Percentiles rank a stretch among this genome's conserved stretches.
phyloP scores from a whole-genome alignment of 2,888 invertebrate species.

The Lasioglossum calceatum region DNA sequence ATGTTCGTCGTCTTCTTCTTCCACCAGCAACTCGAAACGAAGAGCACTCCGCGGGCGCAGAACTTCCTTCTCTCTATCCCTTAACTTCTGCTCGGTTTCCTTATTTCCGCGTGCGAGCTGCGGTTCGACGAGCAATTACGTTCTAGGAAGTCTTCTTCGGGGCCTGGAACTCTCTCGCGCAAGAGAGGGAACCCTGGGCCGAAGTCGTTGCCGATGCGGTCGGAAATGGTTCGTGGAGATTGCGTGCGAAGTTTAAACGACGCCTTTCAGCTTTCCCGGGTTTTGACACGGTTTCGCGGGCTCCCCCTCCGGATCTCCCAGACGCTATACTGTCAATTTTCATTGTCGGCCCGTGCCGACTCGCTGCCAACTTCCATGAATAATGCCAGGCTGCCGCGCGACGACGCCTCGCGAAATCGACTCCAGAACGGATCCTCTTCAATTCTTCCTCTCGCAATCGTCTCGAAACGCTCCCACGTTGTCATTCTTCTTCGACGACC shows the following conservation, averaged over 20 bases:
- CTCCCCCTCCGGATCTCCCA: conserved; percentile 17
- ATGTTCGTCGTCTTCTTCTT: conserved; percentile 40
- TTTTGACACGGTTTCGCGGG: conserved; percentile 24
- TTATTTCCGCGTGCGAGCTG: conserved; percentile 71
- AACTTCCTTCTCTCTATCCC: conserved; percentile 55
- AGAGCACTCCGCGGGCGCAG: conserved; percentile 41
- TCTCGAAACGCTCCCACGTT: neutral
- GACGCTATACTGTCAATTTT: conserved; percentile 13
- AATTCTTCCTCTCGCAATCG: neutral
- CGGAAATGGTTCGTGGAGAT: conserved; percentile 33
- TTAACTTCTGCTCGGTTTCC: conserved; percentile 65
- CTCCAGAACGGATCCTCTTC: neutral
- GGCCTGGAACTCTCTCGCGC: conserved; percentile 47
- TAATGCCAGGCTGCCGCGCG: neutral
- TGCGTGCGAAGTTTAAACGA: conserved; percentile 42
- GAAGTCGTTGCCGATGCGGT: conserved; percentile 51
- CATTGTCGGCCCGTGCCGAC: conserved; percentile 1
- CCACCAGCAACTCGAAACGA: conserved; percentile 54
- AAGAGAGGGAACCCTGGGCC: conserved; percentile 11
- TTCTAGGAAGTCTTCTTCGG: conserved; percentile 58
- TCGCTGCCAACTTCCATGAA: conserved; percentile 4
- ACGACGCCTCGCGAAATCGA: neutral
- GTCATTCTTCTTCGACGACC: neutral
- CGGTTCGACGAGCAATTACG: conserved; percentile 69
- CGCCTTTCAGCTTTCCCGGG: conserved; percentile 32